Conservation (phyloP, 2,113 vertebrate species). For the Sebastes schlegelii region DNA sequence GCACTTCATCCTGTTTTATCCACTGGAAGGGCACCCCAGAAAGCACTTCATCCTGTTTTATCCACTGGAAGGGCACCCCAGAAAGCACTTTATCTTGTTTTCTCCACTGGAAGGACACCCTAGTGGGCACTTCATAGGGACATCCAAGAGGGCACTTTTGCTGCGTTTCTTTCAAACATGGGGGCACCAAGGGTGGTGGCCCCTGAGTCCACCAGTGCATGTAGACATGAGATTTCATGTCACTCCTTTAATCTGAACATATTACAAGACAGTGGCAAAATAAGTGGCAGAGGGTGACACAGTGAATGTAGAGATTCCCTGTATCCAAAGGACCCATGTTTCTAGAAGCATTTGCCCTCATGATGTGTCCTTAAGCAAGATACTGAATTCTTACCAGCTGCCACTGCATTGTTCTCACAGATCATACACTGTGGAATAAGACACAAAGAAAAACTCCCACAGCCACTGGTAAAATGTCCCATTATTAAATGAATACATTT, state of each 20-base stretch:
- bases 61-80: too few species aligned
- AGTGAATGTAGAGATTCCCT: slow-evolving; percentile 2
- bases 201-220: too few species aligned
- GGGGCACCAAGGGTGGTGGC: too few species aligned
- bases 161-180: too few species aligned
- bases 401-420: slow-evolving; percentile 7
- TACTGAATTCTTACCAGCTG: slow-evolving; percentile 30
- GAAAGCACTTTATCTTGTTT: too few species aligned
- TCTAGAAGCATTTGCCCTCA: slow-evolving; percentile 12
- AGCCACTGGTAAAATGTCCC: slow-evolving; percentile 45
- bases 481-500: slow-evolving; percentile 48
- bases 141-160: too few species aligned
- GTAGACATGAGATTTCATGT: neutral
- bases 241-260: neutral
- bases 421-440: slow-evolving; percentile 12
- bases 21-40: too few species aligned
- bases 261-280: neutral
- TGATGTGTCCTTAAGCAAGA: slow-evolving; percentile 41
- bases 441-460: slow-evolving; percentile 14
- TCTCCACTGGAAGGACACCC: too few species aligned
- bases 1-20: too few species aligned
- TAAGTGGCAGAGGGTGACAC: neutral
- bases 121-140: too few species aligned
- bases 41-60: too few species aligned
- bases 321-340: slow-evolving; percentile 11